Evolutionary conservation across 2,888 invertebrate species (phyloP).

Genomic region (Mechanitis mazaeus): DNA sequence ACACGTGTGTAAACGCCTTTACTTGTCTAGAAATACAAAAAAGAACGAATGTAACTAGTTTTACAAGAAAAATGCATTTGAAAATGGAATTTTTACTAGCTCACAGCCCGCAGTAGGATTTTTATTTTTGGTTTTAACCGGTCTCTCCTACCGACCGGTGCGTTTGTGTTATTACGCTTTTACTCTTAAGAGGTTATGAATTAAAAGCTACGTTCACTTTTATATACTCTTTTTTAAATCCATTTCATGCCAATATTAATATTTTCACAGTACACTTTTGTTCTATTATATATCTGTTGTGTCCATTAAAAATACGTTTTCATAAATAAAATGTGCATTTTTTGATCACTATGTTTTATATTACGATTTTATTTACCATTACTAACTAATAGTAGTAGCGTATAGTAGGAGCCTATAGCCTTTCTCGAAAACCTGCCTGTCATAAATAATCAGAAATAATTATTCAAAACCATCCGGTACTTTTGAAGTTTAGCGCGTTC

Average conservation of each 20-base stretch:
- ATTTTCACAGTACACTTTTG: too few species aligned
- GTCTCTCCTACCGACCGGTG: slow-evolving; percentile 10
- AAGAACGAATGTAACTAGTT: slow-evolving; percentile 12
- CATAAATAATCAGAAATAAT: too few species aligned
- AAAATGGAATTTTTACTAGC: slow-evolving; percentile 21
- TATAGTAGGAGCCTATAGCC: too few species aligned
- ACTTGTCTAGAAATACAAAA: slow-evolving; percentile 5
- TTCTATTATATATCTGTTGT: too few species aligned
- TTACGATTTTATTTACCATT: too few species aligned
- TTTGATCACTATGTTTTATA: too few species aligned
- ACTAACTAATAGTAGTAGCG: too few species aligned
- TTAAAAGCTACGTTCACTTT: slow-evolving; percentile 11
- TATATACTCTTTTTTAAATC: not conserved
- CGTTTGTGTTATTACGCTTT: slow-evolving; percentile 9
- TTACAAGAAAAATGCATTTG: slow-evolving; percentile 25
- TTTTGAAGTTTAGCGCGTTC: too few species aligned
- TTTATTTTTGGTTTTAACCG: slow-evolving; percentile 16
- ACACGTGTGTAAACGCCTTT: slow-evolving; percentile 8
- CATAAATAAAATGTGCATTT: too few species aligned
- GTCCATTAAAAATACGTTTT: too few species aligned
- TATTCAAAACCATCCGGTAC: too few species aligned
- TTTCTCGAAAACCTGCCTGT: too few species aligned
- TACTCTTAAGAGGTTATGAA: slow-evolving; percentile 12
- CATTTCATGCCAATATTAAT: not conserved
- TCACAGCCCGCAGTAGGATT: slow-evolving; percentile 11